These are phyloP conservation scores for Harpagus bidentatus DNA, from an alignment of 2,113 vertebrate genomes.

Conservation along the genomic window DNA sequence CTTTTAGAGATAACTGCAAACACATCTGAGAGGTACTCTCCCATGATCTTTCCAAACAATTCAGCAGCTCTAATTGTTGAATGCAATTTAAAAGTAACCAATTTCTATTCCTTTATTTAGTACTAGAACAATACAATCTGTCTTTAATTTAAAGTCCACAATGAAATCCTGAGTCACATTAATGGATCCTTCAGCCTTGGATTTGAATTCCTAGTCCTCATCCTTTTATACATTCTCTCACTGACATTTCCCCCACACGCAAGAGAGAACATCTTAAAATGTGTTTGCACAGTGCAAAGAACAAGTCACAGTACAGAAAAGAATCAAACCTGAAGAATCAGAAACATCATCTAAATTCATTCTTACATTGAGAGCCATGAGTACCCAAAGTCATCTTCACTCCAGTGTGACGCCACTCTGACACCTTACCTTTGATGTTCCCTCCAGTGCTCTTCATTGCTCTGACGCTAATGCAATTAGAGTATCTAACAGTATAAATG, in stretches of 20 bases:
- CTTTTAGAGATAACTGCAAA: background rate
- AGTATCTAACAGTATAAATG: background rate
- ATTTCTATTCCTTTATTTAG: background rate
- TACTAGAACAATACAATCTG: background rate
- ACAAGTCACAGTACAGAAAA: background rate
- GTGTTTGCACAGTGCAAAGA: background rate
- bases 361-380: background rate
- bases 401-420: background rate
- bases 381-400: background rate
- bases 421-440: background rate
- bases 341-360: background rate
- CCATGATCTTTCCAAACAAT: background rate
- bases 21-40: background rate
- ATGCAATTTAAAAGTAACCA: background rate
- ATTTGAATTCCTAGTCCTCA: background rate
- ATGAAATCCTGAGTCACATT: background rate
- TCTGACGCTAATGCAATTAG: background rate
- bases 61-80: background rate
- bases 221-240: background rate
- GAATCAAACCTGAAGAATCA: background rate
- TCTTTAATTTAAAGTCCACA: background rate
- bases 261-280: background rate
- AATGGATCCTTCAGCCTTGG: background rate
- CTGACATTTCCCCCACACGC: accelerated
- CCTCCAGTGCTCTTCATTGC: background rate